Base-by-base conservation (phyloP, 2,113 vertebrate species). In the Carlito syrichta region DNA sequence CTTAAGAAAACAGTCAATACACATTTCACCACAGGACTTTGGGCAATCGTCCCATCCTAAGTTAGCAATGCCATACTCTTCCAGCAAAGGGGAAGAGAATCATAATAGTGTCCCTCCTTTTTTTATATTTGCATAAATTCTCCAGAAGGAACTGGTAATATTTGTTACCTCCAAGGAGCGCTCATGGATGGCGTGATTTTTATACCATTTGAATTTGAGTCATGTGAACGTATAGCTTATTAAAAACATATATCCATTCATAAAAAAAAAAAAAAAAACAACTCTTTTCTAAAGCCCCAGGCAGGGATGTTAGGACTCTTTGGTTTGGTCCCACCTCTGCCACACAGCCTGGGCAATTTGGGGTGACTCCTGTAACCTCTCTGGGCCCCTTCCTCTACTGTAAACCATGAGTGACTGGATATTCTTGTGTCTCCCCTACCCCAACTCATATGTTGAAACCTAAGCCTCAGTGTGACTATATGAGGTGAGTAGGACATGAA, bases 221-320 rank as follows among this genome's bases (percentile, higher is more conserved):
- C 85, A 43, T 3, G 11, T n/a, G 38, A 90, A 50, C 68, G 38
- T 3, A 84, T 0, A 58, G 83, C 27, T 60, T 54, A 22, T n/a
- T 92, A 74, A 84, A 63, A 96, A 50, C 58, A 35, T 30, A 38
- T 8, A 27, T 20, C 74, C n/a, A 81, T 79, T 56, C n/a, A n/a
- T n/a, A n/a, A n/a, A n/a, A 14, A 43, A 81, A 94, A 88, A 60
- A 20, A 76, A 10, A 10, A n/a, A 77, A 89, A 88, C 43, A 12
- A 78, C 12, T 63, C 22, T 68, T 40, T 89, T 78, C 85, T 76
- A 23, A 82, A 66, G 38, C 60, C 56, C 48, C 63, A 58, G 23
- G 22, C 79, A 69, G 52, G 60, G 11, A 5, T 25, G 54, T 43
- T 35, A 62, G 32, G 35, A n/a, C 83, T 30, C 35, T n/a, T n/a